These are phyloP conservation scores for Mesoclemmys tuberculata DNA, from an alignment of 2,113 vertebrate species.

Conservation along the genomic window DNA sequence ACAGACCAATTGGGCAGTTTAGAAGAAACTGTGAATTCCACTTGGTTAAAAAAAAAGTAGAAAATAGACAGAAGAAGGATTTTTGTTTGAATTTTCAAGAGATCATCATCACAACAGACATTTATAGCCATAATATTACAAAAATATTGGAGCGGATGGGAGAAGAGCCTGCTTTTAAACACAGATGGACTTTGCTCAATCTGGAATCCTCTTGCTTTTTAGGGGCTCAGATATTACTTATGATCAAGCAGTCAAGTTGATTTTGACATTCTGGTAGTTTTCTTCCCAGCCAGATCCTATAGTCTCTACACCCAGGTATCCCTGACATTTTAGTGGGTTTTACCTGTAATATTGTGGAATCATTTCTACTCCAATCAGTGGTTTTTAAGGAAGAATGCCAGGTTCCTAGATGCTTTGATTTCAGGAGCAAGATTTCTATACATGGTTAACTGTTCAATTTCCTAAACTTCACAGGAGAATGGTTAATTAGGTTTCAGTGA, in stretches of 20 bases:
- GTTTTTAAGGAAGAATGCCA: not conserved
- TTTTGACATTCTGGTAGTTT: not conserved
- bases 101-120: not conserved
- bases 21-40: not conserved
- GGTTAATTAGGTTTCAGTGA: not conserved
- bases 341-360: not conserved
- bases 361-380: slow-evolving; percentile 32
- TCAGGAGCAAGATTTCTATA: not conserved
- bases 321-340: not conserved
- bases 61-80: not conserved
- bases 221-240: not conserved
- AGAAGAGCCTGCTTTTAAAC: not conserved
- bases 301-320: not conserved
- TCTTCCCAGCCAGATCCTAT: not conserved
- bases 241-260: not conserved
- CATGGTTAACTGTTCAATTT: not conserved
- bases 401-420: slow-evolving; percentile 15
- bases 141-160: not conserved
- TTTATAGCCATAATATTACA: not conserved
- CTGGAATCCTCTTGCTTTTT: not conserved
- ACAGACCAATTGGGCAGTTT: not conserved
- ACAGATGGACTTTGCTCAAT: not conserved
- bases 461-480: not conserved
- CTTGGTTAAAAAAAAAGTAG: not conserved
- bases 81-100: not conserved